These are phyloP conservation scores for Heliornis fulica DNA, from an alignment of 2,113 vertebrate species.

Conservation along the genomic window DNA sequence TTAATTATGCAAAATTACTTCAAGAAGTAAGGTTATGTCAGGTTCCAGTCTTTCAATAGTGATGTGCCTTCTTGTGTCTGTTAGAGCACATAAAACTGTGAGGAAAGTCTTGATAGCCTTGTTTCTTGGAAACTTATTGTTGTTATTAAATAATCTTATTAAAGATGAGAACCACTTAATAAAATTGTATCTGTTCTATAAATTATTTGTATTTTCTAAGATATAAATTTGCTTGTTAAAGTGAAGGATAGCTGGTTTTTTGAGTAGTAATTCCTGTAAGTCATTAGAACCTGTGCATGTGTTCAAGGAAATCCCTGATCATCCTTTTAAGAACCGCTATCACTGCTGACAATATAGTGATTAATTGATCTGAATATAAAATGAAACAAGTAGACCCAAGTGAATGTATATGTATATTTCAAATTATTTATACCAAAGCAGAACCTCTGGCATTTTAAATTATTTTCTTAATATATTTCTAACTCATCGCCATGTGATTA, in stretches of 20 bases:
- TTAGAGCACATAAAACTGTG: neutral
- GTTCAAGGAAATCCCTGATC: neutral
- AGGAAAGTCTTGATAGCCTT: neutral
- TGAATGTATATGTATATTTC: neutral
- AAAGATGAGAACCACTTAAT: neutral
- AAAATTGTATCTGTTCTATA: neutral
- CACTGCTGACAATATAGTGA: neutral
- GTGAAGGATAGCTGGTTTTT: neutral
- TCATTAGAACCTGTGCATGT: neutral
- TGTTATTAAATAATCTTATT: neutral
- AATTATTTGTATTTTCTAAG: neutral
- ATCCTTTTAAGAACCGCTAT: neutral
- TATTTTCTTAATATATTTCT: neutral
- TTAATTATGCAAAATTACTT: neutral
- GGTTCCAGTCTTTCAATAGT: neutral
- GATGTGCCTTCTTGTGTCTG: rapidly evolving
- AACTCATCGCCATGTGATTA: neutral
- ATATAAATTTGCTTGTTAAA: neutral
- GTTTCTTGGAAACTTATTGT: neutral
- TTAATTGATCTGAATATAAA: neutral
- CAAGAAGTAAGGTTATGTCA: neutral
- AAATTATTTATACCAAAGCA: neutral
- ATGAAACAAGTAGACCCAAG: neutral
- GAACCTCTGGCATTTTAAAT: neutral
- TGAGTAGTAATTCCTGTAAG: neutral